Evolutionary conservation across 2,797 vertebrate species (phyloP).

Genomic region (Sebastes kiyomatsui): DNA sequence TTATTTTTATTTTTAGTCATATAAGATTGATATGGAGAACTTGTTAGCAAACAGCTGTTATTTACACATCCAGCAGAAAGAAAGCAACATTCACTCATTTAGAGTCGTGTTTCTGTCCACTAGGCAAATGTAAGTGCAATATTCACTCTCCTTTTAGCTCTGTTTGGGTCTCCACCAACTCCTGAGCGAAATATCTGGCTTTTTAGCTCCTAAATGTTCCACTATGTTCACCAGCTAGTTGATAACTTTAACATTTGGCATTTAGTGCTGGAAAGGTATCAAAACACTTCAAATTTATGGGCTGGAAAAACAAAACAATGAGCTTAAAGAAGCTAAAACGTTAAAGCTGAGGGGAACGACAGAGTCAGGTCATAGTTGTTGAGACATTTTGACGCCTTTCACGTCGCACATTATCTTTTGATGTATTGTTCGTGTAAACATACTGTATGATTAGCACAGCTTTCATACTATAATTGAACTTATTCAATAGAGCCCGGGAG

Average conservation of each 20-base stretch:
- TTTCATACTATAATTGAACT: too few relatives aligned
- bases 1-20: not conserved
- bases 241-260: not conserved
- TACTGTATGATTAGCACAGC: too few relatives aligned
- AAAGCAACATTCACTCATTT: not conserved
- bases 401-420: not conserved
- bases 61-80: not conserved
- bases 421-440: not conserved
- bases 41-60: not conserved
- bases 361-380: not conserved
- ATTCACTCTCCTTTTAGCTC: not conserved
- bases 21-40: not conserved
- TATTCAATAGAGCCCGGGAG: not conserved
- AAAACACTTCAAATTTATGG: not conserved
- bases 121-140: not conserved
- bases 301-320: not conserved
- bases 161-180: not conserved
- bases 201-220: not conserved
- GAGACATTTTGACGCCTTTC: not conserved
- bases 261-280: not conserved
- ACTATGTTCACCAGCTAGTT: not conserved
- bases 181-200: not conserved
- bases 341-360: not conserved
- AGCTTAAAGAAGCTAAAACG: not conserved
- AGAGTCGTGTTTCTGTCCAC: not conserved